Percentiles rank a stretch among this genome's conserved stretches.
Conservation (phyloP, 1,140 invertebrate genomes). For the Geopemphigus sp. region DNA sequence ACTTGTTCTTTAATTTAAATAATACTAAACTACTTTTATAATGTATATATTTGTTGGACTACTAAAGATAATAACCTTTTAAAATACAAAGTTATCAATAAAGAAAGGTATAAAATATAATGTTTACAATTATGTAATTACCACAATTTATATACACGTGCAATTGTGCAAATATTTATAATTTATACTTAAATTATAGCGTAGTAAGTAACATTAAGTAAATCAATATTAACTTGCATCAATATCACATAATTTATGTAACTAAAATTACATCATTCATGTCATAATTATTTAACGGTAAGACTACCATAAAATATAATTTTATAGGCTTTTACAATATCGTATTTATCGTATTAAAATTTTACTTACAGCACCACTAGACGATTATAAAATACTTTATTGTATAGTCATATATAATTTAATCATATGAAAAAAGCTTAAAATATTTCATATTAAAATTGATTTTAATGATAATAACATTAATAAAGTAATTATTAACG, state of each 20-base stretch:
- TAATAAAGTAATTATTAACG: no score
- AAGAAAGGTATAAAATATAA: slow-evolving; percentile 7
- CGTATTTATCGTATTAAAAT: not conserved
- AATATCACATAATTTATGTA: not conserved
- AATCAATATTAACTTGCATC: slow-evolving; percentile 1
- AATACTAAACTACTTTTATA: no score
- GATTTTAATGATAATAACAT: not conserved
- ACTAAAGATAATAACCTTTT: no score
- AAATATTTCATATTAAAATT: not conserved
- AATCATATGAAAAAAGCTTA: not conserved
- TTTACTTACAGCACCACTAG: not conserved
- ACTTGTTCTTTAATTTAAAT: no score
- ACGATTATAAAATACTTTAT: not conserved
- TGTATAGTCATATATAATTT: not conserved
- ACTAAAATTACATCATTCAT: not conserved
- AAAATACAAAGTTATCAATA: not conserved
- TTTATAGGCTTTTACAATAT: not conserved
- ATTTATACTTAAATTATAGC: not conserved
- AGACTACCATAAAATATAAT: not conserved
- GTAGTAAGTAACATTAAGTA: slow-evolving; percentile 2
- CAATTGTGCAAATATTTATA: not conserved
- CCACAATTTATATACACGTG: not conserved
- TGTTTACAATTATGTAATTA: not conserved
- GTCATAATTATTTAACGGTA: slow-evolving; percentile 1
- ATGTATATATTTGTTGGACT: no score